Conservation (phyloP, 2,113 vertebrate genomes). For the Coptodon rendalli region DNA sequence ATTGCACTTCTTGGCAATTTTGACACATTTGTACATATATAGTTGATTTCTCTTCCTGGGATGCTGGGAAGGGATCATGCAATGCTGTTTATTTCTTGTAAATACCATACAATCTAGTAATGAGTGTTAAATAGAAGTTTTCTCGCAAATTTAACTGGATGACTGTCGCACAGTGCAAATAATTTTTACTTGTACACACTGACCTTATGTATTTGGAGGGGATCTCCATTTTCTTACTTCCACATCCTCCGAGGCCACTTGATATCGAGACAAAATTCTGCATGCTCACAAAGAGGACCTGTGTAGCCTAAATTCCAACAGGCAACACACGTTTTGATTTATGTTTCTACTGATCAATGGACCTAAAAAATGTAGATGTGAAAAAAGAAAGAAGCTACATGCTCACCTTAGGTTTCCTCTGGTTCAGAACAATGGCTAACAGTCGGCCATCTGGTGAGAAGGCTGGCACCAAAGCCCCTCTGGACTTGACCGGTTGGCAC, state of each 20-base stretch:
- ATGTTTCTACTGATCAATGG: background rate
- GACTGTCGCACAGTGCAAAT: background rate
- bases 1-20: background rate
- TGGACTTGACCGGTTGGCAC: conserved; percentile 83
- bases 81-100: background rate
- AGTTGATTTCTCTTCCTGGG: background rate
- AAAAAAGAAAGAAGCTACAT: background rate
- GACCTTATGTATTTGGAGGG: conserved; percentile 83
- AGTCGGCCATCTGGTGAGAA: conserved; percentile 84
- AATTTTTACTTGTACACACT: background rate
- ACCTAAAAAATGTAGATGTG: background rate
- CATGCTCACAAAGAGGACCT: conserved; percentile 85
- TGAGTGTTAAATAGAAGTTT: background rate
- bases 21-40: background rate
- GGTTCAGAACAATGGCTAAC: conserved; percentile 84
- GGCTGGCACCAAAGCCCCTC: conserved; percentile 80
- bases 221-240: conserved; percentile 74
- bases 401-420: conserved; percentile 83
- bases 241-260: conserved; percentile 84
- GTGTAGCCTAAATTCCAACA: conserved; percentile 78
- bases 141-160: background rate
- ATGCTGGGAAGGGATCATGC: background rate
- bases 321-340: background rate
- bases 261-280: conserved; percentile 81
- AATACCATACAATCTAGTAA: background rate